Percentiles rank a stretch among this genome's conserved stretches.
These are phyloP conservation scores for Orius insidiosus DNA, from an alignment of 1,140 invertebrate genomes.

Conservation along the genomic window DNA sequence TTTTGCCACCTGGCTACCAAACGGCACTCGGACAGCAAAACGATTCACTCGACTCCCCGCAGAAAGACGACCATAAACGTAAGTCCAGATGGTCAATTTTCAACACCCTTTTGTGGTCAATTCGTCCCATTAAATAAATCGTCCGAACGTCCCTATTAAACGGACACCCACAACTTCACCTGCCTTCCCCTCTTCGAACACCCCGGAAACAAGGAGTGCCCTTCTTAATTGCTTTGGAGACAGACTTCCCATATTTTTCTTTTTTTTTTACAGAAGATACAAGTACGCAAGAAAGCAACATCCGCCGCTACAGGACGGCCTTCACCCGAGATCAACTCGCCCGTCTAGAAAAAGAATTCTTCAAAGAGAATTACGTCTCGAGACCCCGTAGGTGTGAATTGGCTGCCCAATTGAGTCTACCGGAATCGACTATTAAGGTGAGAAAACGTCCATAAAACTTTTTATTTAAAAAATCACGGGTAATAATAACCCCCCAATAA, in stretches of 20 bases:
- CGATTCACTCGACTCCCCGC: not conserved
- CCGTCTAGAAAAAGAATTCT: conserved; percentile 92
- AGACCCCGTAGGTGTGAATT: conserved; percentile 85
- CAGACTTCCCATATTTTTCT: not conserved
- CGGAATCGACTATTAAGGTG: conserved; percentile 98
- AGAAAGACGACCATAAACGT: conserved; percentile 13
- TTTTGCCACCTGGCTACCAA: conserved; percentile 10
- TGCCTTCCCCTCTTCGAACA: too few relatives aligned
- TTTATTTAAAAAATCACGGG: not conserved
- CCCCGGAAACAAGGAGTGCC: too few relatives aligned
- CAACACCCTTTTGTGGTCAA: not conserved
- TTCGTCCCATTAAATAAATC: not conserved
- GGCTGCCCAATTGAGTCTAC: conserved; percentile 80
- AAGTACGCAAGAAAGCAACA: conserved; percentile 34
- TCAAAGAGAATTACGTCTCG: conserved; percentile 94
- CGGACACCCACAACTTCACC: not conserved
- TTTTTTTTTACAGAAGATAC: conserved; percentile 9
- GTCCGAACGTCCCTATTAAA: too few relatives aligned
- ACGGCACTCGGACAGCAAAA: not conserved
- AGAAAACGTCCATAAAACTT: conserved; percentile 11
- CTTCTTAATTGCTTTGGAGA: too few relatives aligned
- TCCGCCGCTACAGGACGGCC: conserved; percentile 87
- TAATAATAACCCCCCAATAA: not conserved
- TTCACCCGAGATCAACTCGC: conserved; percentile 91
- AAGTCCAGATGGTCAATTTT: conserved; percentile 2